Percentiles rank a stretch among this genome's conserved stretches.
phyloP scores from a whole-genome alignment of 2,113 vertebrate genomes.

The Amphilophus citrinellus region DNA sequence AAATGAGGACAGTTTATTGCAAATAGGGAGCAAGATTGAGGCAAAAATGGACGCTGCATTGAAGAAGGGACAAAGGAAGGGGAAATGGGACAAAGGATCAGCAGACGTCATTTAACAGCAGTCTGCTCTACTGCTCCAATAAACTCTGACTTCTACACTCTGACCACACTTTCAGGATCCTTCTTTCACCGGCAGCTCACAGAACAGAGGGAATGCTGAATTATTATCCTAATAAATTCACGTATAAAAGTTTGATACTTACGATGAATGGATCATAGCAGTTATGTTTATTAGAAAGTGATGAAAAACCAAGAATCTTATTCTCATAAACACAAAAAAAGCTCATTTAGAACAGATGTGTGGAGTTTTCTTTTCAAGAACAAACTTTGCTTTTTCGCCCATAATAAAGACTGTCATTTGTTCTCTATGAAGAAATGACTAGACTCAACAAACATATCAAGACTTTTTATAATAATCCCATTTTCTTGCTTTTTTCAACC shows the following conservation, averaged over 20 bases:
- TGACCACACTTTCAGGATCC: neutral
- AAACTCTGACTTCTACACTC: conserved; percentile 53
- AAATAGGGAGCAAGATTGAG: conserved; percentile 50
- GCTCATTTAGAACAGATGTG: neutral
- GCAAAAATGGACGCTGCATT: conserved; percentile 32
- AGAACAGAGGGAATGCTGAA: neutral
- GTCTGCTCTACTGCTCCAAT: conserved; percentile 52
- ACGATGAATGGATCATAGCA: neutral
- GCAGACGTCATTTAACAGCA: conserved; percentile 16
- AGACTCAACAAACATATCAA: neutral
- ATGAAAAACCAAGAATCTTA: neutral
- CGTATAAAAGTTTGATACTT: neutral
- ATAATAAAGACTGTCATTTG: neutral
- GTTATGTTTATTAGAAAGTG: neutral
- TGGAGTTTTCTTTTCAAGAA: neutral
- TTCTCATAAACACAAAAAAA: neutral
- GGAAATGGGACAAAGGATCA: conserved; percentile 45
- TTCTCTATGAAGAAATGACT: neutral
- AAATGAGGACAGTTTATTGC: conserved; percentile 53
- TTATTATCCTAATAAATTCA: neutral
- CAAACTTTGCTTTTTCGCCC: neutral
- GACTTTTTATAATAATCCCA: neutral
- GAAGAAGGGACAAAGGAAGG: conserved; percentile 32
- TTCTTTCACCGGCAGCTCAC: neutral
- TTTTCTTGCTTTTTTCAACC: neutral